Conservation (phyloP, 2,113 vertebrate species). For the Mesocricetus auratus region DNA sequence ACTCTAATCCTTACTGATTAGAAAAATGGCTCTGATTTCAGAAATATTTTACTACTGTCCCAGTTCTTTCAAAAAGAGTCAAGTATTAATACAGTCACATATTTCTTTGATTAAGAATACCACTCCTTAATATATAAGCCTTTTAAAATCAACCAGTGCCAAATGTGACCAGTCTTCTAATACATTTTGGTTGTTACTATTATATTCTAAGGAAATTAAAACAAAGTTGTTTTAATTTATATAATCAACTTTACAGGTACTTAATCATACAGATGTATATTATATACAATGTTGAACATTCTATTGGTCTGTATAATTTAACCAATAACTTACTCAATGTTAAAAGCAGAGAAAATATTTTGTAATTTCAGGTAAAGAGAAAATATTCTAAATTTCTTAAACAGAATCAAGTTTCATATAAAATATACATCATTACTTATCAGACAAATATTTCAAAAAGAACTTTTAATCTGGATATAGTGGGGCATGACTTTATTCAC, state of each 20-base stretch:
- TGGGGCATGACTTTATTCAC: background rate
- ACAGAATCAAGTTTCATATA: slow-evolving; percentile 18
- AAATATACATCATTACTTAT: background rate
- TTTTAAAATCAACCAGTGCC: background rate
- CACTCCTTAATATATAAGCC: background rate
- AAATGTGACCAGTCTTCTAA: background rate
- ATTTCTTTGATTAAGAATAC: slow-evolving; percentile 56
- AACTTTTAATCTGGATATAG: background rate
- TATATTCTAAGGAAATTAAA: background rate
- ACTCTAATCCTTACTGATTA: slow-evolving; percentile 50
- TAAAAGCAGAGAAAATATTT: background rate
- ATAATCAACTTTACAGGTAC: background rate
- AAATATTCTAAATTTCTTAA: background rate
- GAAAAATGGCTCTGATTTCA: background rate
- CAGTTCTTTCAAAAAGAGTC: background rate
- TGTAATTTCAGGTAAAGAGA: background rate
- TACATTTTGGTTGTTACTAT: background rate
- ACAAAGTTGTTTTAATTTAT: background rate
- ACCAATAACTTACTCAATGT: background rate
- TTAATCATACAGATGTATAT: background rate
- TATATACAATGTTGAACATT: background rate
- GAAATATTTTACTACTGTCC: background rate
- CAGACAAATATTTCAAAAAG: background rate
- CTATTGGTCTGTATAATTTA: background rate
- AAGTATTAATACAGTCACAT: slow-evolving; percentile 28